Evolutionary conservation across 2,888 invertebrate species (phyloP), one percentile per base, ranked within the genome.

Genomic region (Papilio demoleus): DNA sequence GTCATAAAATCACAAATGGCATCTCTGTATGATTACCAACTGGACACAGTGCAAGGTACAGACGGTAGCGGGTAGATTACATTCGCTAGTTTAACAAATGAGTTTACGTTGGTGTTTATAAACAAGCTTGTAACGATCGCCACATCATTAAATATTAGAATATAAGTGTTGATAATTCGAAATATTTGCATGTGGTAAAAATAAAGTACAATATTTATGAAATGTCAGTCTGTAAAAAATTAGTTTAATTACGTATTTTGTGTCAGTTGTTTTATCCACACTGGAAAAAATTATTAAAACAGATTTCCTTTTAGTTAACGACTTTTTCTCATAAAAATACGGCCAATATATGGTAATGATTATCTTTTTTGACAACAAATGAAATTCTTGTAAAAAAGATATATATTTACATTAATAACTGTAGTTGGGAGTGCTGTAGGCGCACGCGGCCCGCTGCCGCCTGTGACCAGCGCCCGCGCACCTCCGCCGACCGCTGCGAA

Each of bases 1-100:
- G 83, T 83, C 85, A 83, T 86, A 82, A 83, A 85, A 84, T 82
- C 84, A 80, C 76, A 81, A 82, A 86, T 82, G 79, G 75, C 80
- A 79, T 79, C 77, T 78, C 75, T 72, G 74, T 80, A 78, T 84
- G 87, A 86, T 86, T 78, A 76, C 75, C 79, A 81, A 81, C 79
- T 75, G 71, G 72, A 68, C 72, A 42, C 14, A 67, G 80, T 68
- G 27, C 68, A 75, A 74, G 73, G 4, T 4, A 40, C 22, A 62
- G 67, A 72, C 27, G 65, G 4, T n/a, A 72, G 77, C 75, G 74
- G 14, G 19, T 11, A n/a, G 5, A 22, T 12, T 38, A 1, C 22
- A 12, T 1, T 17, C 9, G 34, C 14, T 0, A 22, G 14, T 8
- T 12, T 0, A 47, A 22, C 1, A 2, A 22, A 22, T 24, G 14